phyloP scores from a whole-genome alignment of 2,113 vertebrate genomes.

The Bujurquina vittata region DNA sequence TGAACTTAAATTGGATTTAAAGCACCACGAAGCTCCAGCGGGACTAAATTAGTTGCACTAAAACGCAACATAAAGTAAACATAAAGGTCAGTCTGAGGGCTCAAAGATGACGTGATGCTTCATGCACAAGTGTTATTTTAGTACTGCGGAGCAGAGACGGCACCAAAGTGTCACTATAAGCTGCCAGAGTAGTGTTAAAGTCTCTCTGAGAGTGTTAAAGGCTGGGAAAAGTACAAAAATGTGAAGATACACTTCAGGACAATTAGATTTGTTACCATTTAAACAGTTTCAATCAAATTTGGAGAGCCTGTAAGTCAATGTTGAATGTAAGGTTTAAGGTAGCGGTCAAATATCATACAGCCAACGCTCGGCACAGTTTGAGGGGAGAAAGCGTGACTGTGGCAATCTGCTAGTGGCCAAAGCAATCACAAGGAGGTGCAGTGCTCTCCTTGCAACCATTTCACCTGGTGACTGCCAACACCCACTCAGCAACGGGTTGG shows the following conservation, averaged over 20 bases:
- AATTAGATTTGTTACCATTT: rapidly evolving
- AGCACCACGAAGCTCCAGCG: neutral
- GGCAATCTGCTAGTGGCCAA: too few species aligned
- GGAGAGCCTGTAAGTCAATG: too few species aligned
- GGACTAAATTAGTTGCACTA: neutral
- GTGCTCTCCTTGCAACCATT: too few species aligned
- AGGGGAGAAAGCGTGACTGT: too few species aligned
- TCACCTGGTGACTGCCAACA: too few species aligned
- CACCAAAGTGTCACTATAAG: neutral
- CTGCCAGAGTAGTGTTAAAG: rapidly evolving
- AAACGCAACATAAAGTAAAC: neutral
- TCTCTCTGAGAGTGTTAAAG: neutral
- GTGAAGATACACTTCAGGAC: neutral
- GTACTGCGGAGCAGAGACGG: neutral
- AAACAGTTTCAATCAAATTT: neutral
- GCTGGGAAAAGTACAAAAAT: neutral
- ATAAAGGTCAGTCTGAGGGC: neutral
- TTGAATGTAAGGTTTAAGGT: too few species aligned
- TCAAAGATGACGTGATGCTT: neutral
- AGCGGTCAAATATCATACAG: too few species aligned
- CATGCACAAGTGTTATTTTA: rapidly evolving
- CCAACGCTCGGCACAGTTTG: too few species aligned
- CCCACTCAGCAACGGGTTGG: too few species aligned
- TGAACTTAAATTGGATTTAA: neutral
- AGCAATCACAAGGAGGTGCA: too few species aligned